These are phyloP conservation scores for Centropristis striata DNA, from an alignment of 2,113 vertebrate genomes.

Conservation along the genomic window DNA sequence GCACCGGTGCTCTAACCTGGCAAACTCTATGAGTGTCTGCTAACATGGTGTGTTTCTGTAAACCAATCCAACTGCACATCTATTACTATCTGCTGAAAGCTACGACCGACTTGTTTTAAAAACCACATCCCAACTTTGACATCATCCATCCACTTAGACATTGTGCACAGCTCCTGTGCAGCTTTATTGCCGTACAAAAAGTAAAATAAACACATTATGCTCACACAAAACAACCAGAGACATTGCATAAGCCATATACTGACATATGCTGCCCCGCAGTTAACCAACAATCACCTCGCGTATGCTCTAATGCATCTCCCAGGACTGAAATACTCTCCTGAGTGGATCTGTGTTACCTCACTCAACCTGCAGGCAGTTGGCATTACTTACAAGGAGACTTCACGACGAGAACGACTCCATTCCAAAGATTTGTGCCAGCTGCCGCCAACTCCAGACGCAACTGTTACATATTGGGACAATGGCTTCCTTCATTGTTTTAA, in stretches of 20 bases:
- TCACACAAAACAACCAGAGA: not conserved
- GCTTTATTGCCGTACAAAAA: not conserved
- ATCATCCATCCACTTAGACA: not conserved
- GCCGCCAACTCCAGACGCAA: not conserved
- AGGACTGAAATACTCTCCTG: conserved; percentile 51
- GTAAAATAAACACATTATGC: not conserved
- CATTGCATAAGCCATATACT: conserved; percentile 10
- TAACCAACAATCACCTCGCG: conserved; percentile 16
- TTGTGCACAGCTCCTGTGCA: not conserved
- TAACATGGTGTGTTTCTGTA: not conserved
- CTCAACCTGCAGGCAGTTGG: conserved; percentile 38
- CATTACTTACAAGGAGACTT: conserved; percentile 8
- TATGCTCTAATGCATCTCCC: conserved; percentile 40
- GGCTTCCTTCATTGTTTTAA: conserved; percentile 21
- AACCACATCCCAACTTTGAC: not conserved
- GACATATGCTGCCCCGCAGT: conserved; percentile 14
- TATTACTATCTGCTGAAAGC: conserved; percentile 12
- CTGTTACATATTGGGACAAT: conserved; percentile 5
- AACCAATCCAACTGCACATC: not conserved
- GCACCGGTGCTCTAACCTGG: conserved; percentile 1
- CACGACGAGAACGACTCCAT: not conserved
- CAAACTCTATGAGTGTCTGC: not conserved
- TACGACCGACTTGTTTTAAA: not conserved
- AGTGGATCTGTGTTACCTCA: conserved; percentile 54
- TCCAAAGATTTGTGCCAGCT: not conserved